A percentile compares a stretch with the other conserved stretches of the same genome.
phyloP scores from a whole-genome alignment of 2,797 vertebrate species.

The Tenualosa thibaudeaui region DNA sequence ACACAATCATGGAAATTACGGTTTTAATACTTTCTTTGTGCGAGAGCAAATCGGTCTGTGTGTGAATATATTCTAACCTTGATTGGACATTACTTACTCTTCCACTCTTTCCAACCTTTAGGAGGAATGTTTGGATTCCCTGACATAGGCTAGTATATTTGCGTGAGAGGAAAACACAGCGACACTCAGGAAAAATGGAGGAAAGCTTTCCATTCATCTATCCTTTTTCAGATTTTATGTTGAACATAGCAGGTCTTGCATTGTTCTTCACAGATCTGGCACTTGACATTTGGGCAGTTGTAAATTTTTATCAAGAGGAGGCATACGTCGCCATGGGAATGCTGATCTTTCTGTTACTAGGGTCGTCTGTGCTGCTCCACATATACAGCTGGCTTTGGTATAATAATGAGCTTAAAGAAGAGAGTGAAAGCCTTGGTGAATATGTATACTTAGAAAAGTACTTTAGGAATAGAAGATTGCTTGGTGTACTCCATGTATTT shows the following conservation, averaged over 20 bases:
- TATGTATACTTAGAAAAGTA: slow-evolving; percentile 35
- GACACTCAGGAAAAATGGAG: slow-evolving; percentile 36
- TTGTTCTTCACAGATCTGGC: slow-evolving; percentile 56
- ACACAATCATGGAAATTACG: background rate
- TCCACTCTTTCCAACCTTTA: too few species aligned
- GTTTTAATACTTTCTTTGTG: too few species aligned
- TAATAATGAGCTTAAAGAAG: background rate
- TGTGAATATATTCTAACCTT: too few species aligned
- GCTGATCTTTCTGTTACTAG: slow-evolving; percentile 63
- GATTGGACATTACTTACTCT: too few species aligned
- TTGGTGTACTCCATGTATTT: slow-evolving; percentile 59
- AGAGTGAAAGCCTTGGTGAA: background rate
- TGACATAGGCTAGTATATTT: too few species aligned
- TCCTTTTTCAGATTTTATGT: slow-evolving; percentile 34
- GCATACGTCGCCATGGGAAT: slow-evolving; percentile 50
- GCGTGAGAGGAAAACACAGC: too few species aligned
- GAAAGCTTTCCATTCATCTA: slow-evolving; percentile 31
- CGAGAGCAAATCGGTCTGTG: too few species aligned
- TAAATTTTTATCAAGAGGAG: slow-evolving; percentile 56
- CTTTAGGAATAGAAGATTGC: rapidly evolving
- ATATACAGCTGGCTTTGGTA: slow-evolving; percentile 74
- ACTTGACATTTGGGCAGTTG: slow-evolving; percentile 52
- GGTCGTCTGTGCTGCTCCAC: slow-evolving; percentile 66
- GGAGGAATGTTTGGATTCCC: too few species aligned
- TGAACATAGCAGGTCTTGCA: slow-evolving; percentile 43